Conservation (phyloP, 2,113 vertebrate species). For the Limnothrissa miodon region DNA sequence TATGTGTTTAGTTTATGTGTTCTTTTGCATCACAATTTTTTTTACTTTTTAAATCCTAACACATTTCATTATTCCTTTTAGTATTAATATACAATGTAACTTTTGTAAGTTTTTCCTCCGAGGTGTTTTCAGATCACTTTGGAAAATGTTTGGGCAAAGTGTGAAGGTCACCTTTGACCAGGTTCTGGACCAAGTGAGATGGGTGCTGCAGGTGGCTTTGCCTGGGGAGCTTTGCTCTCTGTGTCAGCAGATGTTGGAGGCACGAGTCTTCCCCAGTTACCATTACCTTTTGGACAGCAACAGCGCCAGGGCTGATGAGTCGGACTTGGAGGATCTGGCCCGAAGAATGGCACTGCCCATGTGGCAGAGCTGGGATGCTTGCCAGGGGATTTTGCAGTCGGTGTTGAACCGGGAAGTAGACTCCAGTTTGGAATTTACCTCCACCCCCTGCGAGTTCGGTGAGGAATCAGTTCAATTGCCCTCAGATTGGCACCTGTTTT, state of each 20-base stretch:
- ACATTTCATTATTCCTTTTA: background rate
- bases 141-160: background rate
- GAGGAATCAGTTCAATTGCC: background rate
- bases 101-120: background rate
- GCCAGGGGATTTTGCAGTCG: slow-evolving; percentile 35
- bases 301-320: background rate
- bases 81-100: background rate
- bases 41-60: background rate
- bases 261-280: slow-evolving; percentile 68
- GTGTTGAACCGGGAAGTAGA: slow-evolving; percentile 14
- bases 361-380: slow-evolving; percentile 66
- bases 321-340: slow-evolving; percentile 62
- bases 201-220: slow-evolving; percentile 53
- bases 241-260: slow-evolving; percentile 62
- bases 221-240: slow-evolving; percentile 55
- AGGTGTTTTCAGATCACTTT: background rate
- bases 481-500: background rate
- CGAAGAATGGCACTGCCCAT: slow-evolving; percentile 71
- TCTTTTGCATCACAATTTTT: background rate
- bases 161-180: slow-evolving; percentile 72
- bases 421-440: background rate
- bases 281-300: slow-evolving; percentile 53
- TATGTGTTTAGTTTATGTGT: background rate
- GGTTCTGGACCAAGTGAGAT: slow-evolving; percentile 65
- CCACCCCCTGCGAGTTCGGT: background rate